Conservation (phyloP, 2,113 vertebrate genomes). For the Tachycineta bicolor region DNA sequence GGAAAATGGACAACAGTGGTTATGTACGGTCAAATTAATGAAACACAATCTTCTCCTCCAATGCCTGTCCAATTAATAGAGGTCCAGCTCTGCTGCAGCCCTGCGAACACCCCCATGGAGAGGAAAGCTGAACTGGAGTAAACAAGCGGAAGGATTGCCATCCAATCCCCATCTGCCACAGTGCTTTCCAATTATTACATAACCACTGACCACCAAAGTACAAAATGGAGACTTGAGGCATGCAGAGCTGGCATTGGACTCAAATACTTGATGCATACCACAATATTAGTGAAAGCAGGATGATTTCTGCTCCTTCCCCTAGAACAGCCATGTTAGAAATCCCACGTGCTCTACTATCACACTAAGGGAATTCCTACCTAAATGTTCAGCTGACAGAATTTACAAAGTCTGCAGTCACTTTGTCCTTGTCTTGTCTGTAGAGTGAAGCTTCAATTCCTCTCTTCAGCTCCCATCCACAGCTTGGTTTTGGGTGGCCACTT, state of each 20-base stretch:
- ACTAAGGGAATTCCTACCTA: background rate
- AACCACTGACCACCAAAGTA: background rate
- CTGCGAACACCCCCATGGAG: background rate
- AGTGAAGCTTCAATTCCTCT: background rate
- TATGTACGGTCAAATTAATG: background rate
- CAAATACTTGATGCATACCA: background rate
- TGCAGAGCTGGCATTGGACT: background rate
- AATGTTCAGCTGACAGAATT: background rate
- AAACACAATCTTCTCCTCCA: background rate
- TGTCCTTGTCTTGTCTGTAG: background rate
- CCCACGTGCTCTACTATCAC: background rate
- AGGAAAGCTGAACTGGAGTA: background rate
- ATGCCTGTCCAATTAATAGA: background rate
- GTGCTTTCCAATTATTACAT: background rate
- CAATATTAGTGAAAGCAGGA: background rate
- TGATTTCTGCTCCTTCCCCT: background rate
- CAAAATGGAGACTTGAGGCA: background rate
- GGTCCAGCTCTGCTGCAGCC: background rate
- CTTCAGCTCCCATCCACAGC: background rate
- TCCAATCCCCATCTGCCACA: background rate
- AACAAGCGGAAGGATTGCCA: background rate
- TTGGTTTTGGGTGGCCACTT: background rate
- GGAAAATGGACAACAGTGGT: background rate
- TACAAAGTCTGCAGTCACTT: background rate
- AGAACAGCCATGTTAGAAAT: background rate